Conservation (phyloP, 64 coral and sea anemone species). For the Actinia tenebrosa region DNA sequence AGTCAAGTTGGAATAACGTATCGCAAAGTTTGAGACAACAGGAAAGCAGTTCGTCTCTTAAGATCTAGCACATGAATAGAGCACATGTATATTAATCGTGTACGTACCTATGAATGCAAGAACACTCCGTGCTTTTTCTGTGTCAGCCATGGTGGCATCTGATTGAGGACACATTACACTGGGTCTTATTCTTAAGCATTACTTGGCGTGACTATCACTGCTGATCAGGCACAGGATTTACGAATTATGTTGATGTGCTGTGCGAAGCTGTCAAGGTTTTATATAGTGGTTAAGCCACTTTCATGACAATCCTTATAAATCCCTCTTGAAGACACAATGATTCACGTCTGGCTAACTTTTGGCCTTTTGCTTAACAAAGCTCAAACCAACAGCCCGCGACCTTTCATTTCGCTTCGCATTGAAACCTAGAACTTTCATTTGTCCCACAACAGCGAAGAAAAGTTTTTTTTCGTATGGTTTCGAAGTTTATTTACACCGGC, state of each 20-base stretch:
- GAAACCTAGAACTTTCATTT: background rate
- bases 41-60: background rate
- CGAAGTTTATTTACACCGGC: background rate
- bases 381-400: background rate
- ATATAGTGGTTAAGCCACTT: constrained; percentile 27
- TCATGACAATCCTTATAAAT: constrained; percentile 31
- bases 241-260: constrained; percentile 25
- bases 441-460: background rate
- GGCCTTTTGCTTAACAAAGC: constrained; percentile 10
- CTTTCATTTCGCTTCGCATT: background rate
- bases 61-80: background rate
- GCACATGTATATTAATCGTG: background rate
- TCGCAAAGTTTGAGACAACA: background rate
- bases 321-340: constrained; percentile 18
- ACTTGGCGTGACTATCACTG: constrained; percentile 7
- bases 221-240: constrained; percentile 20
- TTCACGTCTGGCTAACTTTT: constrained; percentile 29
- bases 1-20: background rate
- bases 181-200: background rate
- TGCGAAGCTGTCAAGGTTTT: constrained; percentile 18
- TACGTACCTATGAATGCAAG: constrained; percentile 10
- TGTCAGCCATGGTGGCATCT: background rate
- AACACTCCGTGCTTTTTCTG: background rate
- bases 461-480: background rate
- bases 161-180: background rate